These are phyloP conservation scores for Tipula lateralis DNA, from an alignment of 2,888 invertebrate species.

Conservation along the genomic window DNA sequence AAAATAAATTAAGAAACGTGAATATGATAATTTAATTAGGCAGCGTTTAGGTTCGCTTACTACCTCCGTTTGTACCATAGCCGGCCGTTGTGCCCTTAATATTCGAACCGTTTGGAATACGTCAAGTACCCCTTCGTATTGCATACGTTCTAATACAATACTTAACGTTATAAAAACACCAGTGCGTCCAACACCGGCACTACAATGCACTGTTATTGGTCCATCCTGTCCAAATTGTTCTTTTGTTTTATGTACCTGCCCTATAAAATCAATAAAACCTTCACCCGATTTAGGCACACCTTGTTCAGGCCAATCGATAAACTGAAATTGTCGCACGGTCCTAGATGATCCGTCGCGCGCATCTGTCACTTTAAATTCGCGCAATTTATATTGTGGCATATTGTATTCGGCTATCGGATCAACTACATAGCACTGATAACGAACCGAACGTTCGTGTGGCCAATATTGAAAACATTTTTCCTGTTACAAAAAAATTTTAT, in stretches of 20 bases:
- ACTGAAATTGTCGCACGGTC: constrained; percentile 93
- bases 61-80: constrained; percentile 99
- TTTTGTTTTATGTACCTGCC: constrained; percentile 99
- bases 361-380: constrained; percentile 97
- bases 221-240: constrained; percentile 99
- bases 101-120: constrained; percentile 99
- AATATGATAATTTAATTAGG: background rate
- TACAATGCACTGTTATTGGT: constrained; percentile 98
- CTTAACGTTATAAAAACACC: constrained; percentile 98
- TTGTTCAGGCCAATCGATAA: constrained; percentile 94
- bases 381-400: constrained; percentile 97
- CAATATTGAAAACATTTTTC: constrained; percentile 99
- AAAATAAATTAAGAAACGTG: constrained; percentile 34
- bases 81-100: constrained; percentile 94
- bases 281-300: constrained; percentile 97
- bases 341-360: constrained; percentile 94
- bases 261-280: constrained; percentile 98
- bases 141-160: constrained; percentile 97
- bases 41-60: background rate
- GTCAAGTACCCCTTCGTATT: constrained; percentile 97
- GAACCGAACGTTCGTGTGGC: constrained; percentile 95
- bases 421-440: constrained; percentile 97
- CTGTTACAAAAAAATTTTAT: constrained; percentile 49
- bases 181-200: constrained; percentile 96
- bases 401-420: constrained; percentile 99